phyloP scores from a whole-genome alignment of 2,113 vertebrate genomes.

The Psittacula cyanocephala region DNA sequence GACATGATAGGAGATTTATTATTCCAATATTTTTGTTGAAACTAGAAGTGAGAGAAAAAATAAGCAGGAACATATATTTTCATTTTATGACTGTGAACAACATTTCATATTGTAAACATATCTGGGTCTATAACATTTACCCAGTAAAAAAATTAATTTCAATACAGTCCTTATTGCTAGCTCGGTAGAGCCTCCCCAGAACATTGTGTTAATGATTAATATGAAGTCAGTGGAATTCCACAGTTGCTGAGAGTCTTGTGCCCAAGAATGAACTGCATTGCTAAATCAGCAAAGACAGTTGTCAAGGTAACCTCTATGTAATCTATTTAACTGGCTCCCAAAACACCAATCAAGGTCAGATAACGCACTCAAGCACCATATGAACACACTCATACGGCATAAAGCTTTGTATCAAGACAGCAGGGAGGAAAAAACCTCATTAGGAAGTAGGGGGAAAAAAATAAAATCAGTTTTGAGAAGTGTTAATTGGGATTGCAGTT shows the following conservation, averaged over 20 bases:
- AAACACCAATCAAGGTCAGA: slow-evolving; percentile 92
- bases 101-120: slow-evolving; percentile 66
- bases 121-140: slow-evolving; percentile 60
- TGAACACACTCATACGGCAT: slow-evolving; percentile 82
- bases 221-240: slow-evolving; percentile 83
- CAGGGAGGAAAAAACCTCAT: slow-evolving; percentile 86
- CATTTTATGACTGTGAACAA: slow-evolving; percentile 53
- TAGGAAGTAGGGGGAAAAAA: slow-evolving; percentile 75
- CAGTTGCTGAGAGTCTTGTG: slow-evolving; percentile 82
- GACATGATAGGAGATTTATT: slow-evolving; percentile 68
- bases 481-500: slow-evolving; percentile 81
- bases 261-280: slow-evolving; percentile 88
- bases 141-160: slow-evolving; percentile 63
- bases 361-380: slow-evolving; percentile 82
- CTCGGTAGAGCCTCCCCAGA: slow-evolving; percentile 79
- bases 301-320: slow-evolving; percentile 93
- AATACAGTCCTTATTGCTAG: slow-evolving; percentile 74
- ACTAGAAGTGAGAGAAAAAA: slow-evolving; percentile 37
- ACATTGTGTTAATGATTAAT: slow-evolving; percentile 90
- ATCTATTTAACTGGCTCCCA: slow-evolving; percentile 91
- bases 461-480: slow-evolving; percentile 83
- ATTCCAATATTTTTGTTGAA: slow-evolving; percentile 53
- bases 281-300: slow-evolving; percentile 94
- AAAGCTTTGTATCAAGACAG: slow-evolving; percentile 85
- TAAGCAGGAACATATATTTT: slow-evolving; percentile 53